These are phyloP conservation scores for Euglossa dilemma DNA, from an alignment of 1,140 invertebrate species.

Conservation along the genomic window DNA sequence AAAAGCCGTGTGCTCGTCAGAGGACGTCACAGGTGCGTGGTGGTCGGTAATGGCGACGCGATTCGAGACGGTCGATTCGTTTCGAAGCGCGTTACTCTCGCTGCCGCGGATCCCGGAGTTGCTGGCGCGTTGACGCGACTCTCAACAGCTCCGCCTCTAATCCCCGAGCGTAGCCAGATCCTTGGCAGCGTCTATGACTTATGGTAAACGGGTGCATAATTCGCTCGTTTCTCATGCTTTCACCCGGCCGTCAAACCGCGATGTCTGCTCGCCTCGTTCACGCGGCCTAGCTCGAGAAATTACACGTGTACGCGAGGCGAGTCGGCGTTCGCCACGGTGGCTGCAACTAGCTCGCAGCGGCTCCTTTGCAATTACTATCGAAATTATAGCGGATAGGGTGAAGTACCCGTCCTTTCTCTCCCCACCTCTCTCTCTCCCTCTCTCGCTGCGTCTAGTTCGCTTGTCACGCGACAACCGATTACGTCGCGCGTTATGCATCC, in stretches of 20 bases:
- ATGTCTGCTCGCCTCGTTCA: slow-evolving; percentile 37
- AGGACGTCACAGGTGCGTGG: slow-evolving; percentile 27
- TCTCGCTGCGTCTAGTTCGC: background rate
- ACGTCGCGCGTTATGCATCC: slow-evolving; percentile 2
- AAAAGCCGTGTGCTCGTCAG: background rate
- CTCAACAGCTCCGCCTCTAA: slow-evolving; percentile 59
- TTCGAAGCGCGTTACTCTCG: slow-evolving; percentile 21
- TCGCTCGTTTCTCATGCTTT: slow-evolving; percentile 73
- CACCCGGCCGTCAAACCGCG: slow-evolving; percentile 64
- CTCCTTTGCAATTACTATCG: slow-evolving; percentile 13
- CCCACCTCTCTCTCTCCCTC: too few relatives aligned
- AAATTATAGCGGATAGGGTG: slow-evolving; percentile 8
- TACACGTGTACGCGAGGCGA: slow-evolving; percentile 4
- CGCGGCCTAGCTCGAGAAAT: slow-evolving; percentile 41
- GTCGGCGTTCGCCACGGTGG: background rate
- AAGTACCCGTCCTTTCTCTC: background rate
- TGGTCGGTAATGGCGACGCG: slow-evolving; percentile 12
- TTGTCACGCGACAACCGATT: background rate
- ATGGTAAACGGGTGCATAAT: slow-evolving; percentile 74
- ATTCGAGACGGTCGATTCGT: slow-evolving; percentile 63
- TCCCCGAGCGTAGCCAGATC: slow-evolving; percentile 49
- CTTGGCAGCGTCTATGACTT: slow-evolving; percentile 65
- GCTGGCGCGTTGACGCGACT: slow-evolving; percentile 3
- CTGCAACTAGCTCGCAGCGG: background rate
- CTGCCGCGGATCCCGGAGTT: slow-evolving; percentile 8